Conservation (phyloP, 1,140 invertebrate genomes). For the Agrilus planipennis region DNA sequence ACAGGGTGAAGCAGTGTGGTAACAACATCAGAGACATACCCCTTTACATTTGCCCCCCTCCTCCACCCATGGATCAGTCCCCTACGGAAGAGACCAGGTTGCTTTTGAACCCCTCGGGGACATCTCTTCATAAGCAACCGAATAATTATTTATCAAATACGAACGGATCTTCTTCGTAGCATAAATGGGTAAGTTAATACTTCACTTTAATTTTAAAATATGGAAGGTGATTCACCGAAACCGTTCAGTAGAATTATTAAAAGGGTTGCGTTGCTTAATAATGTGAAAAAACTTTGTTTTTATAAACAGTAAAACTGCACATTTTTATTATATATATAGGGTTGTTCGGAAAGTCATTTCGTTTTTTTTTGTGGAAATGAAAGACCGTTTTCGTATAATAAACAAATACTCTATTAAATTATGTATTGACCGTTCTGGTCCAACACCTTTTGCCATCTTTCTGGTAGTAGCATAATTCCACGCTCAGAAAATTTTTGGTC, state of each 20-base stretch:
- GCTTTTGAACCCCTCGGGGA: constrained; percentile 24
- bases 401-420: too few relatives aligned
- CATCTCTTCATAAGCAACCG: constrained; percentile 16
- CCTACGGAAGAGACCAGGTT: constrained; percentile 42
- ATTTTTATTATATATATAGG: neutral
- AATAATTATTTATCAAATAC: constrained; percentile 22
- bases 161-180: constrained; percentile 29
- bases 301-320: neutral
- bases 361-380: too few relatives aligned
- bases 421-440: too few relatives aligned
- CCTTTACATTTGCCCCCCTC: constrained; percentile 38
- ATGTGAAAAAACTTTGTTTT: neutral
- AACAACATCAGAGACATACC: constrained; percentile 26
- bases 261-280: too few relatives aligned
- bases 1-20: constrained; percentile 24
- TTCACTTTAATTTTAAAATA: too few relatives aligned
- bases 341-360: too few relatives aligned
- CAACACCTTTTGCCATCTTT: too few relatives aligned
- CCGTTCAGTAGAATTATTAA: too few relatives aligned
- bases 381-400: too few relatives aligned
- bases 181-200: constrained; percentile 26
- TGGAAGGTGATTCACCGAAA: too few relatives aligned
- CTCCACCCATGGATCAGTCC: constrained; percentile 39
- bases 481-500: too few relatives aligned
- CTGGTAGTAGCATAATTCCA: too few relatives aligned